phyloP scores from a whole-genome alignment of 2,797 vertebrate species.

The Crax fasciolata region DNA sequence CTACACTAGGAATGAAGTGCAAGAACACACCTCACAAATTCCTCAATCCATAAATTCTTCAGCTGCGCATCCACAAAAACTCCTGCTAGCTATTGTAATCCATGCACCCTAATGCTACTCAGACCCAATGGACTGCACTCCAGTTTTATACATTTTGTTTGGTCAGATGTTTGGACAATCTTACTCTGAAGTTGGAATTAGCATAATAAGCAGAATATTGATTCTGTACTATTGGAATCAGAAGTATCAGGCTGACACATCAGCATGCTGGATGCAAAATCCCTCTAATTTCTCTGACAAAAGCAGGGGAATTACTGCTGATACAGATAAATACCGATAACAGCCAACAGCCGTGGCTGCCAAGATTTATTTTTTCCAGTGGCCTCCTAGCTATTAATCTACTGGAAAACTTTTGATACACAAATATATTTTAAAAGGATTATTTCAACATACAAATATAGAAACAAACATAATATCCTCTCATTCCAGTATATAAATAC shows the following conservation, averaged over 20 bases:
- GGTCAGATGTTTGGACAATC: neutral
- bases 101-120: accelerated
- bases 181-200: neutral
- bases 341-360: neutral
- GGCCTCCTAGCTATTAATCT: neutral
- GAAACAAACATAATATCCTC: accelerated
- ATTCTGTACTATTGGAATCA: neutral
- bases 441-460: neutral
- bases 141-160: neutral
- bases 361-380: neutral
- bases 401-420: neutral
- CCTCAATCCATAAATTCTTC: neutral
- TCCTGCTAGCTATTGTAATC: neutral
- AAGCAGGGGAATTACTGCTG: neutral
- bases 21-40: neutral
- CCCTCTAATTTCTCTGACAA: neutral
- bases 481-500: neutral
- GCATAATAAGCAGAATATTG: neutral
- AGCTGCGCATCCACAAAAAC: neutral
- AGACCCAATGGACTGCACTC: neutral
- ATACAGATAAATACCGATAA: neutral
- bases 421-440: neutral
- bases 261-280: neutral
- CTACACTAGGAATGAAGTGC: neutral
- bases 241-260: neutral